Conservation (phyloP, 2,797 vertebrate genomes). For the Aselliscus stoliczkanus region DNA sequence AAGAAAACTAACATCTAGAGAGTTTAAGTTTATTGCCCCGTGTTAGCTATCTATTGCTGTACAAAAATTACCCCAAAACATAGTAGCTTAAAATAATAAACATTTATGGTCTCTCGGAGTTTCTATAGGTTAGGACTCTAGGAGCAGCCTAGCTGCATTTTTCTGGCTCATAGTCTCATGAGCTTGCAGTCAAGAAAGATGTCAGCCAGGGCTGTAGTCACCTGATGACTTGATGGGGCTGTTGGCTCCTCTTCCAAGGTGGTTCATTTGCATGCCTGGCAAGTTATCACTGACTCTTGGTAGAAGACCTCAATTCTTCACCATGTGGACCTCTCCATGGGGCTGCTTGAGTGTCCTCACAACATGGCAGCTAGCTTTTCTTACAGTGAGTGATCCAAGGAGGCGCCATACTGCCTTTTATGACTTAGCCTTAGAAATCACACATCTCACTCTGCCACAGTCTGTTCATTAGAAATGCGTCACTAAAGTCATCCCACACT, state of each 20-base stretch:
- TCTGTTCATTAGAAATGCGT: background rate
- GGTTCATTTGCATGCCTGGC: background rate
- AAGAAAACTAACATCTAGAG: background rate
- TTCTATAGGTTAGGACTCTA: background rate
- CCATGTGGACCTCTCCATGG: background rate
- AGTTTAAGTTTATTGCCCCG: background rate
- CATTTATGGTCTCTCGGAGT: background rate
- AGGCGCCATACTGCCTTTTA: background rate
- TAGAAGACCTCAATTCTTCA: background rate
- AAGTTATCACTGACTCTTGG: background rate
- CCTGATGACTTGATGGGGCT: background rate
- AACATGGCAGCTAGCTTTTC: background rate
- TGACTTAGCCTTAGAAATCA: background rate
- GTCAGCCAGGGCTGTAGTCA: background rate
- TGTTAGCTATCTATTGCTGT: background rate
- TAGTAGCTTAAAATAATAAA: conserved; percentile 19
- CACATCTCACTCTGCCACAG: background rate
- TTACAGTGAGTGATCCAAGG: background rate
- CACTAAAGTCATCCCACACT: background rate
- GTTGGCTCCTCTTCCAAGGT: background rate
- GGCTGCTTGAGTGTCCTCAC: background rate
- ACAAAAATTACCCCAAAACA: background rate
- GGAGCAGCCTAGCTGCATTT: background rate
- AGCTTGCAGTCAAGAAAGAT: background rate
- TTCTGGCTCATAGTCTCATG: background rate